A percentile compares a stretch with the other conserved stretches of the same genome.
Evolutionary conservation across 2,113 vertebrate genomes (phyloP).

Genomic region (Eulacestoma nigropectus): DNA sequence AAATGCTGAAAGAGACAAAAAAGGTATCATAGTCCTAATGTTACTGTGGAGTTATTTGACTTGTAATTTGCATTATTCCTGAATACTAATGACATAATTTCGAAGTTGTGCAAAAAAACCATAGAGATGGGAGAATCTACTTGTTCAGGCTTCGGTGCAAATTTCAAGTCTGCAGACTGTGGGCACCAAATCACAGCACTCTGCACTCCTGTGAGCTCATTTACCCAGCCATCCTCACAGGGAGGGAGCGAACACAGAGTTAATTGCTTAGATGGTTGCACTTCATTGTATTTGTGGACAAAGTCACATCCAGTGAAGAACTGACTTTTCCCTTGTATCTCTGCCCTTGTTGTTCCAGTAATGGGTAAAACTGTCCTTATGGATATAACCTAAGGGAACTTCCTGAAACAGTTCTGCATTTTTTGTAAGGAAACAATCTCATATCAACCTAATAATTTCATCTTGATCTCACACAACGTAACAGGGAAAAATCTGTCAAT

Average conservation of each 20-base stretch:
- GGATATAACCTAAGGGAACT: neutral
- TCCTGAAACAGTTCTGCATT: neutral
- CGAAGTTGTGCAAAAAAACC: neutral
- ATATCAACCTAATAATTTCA: neutral
- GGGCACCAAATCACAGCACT: neutral
- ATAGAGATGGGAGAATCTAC: neutral
- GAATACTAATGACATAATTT: neutral
- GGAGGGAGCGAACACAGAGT: rapidly evolving
- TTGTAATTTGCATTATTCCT: neutral
- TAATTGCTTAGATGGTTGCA: neutral
- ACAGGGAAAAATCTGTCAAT: neutral
- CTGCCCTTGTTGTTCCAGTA: neutral
- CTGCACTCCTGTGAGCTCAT: neutral
- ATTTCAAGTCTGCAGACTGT: neutral
- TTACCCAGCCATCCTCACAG: neutral
- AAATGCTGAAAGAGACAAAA: constrained; percentile 25
- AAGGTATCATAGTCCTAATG: neutral
- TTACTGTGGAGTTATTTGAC: neutral
- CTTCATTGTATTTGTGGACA: neutral
- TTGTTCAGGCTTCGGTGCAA: neutral
- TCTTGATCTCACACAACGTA: neutral
- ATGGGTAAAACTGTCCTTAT: neutral
- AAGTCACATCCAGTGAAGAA: neutral
- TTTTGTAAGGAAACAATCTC: neutral
- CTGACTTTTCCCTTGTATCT: neutral